Base-by-base conservation (phyloP, 2,797 vertebrate species). In the Acridotheres tristis region DNA sequence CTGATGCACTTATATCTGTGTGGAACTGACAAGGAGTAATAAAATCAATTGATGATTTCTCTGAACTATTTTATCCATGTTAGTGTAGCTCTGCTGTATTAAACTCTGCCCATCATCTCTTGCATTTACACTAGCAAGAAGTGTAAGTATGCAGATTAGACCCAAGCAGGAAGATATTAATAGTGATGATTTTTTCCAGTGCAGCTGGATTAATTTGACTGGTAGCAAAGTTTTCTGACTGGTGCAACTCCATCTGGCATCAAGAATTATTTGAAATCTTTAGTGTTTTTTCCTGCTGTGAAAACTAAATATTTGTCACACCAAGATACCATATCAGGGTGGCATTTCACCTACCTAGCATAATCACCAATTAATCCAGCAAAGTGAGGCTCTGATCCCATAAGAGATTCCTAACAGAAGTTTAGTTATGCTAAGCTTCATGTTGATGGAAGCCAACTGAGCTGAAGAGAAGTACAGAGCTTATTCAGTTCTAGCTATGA, bases 1-100 rank as follows among this genome's bases (percentile, higher is more conserved):
- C 47, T 45, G 21, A 23, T 47, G 51, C 19, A 16, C 9, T 69
- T 43, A 7, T 1, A 43, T 4, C 2, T 0, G 0, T 48, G 40
- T 61, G 13, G 34, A 76, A 61, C 8, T 32, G 53, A 42, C 10
- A 51, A 16, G 26, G 40, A 69, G 36, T 14, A 87, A 61, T 27
- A 45, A 67, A 71, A 88, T 21, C 30, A 38, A 40, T 5, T 17
- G 36, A 51, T 5, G 1, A 11, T 67, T 73, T 57, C 29, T 57
- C 57, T 40, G 27, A 74, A 20, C 27, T 45, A 27, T 26, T 63
- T 20, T 68, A 21, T 78, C 36, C 10, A 2, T 9, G 22, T 40
- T 50, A 62, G 11, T 8, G 26, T 62, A 77, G 36, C 18, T 61
- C 16, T 42, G 36, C 40, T 34, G 32, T 53, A 48, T 11, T 62